Percentiles rank a stretch among this genome's conserved stretches.
Evolutionary conservation across 2,113 vertebrate genomes (phyloP).

Genomic region (Cercopithecus mona): DNA sequence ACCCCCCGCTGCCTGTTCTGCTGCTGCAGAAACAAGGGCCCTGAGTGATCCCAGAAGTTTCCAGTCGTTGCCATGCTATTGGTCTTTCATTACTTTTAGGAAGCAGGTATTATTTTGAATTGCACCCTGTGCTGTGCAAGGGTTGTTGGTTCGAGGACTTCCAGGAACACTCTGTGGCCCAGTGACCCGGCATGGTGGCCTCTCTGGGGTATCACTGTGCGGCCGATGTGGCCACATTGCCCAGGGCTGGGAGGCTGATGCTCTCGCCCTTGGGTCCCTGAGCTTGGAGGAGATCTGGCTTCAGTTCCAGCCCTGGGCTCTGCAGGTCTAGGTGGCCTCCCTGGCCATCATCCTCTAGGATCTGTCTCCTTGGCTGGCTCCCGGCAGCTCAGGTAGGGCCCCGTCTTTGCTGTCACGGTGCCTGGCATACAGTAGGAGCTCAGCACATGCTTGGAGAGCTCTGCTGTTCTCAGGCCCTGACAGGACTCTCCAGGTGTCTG

Average conservation of each 20-base stretch:
- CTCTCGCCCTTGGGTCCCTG: accelerated
- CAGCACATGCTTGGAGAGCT: neutral
- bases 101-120: neutral
- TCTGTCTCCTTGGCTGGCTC: neutral
- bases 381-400: neutral
- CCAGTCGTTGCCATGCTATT: neutral
- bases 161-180: neutral
- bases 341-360: accelerated
- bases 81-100: neutral
- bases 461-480: neutral
- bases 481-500: neutral
- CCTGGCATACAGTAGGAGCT: neutral
- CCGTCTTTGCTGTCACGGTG: accelerated
- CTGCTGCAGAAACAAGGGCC: neutral
- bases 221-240: neutral
- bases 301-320: neutral
- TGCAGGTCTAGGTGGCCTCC: neutral
- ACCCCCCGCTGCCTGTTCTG: neutral
- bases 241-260: neutral
- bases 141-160: accelerated
- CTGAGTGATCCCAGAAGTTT: too few species aligned
- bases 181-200: accelerated
- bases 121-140: accelerated
- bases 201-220: too few species aligned
- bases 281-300: neutral